These are phyloP conservation scores for Enteromius unitaeniatus DNA, from an alignment of 2,797 vertebrate genomes.

Conservation along the genomic window DNA sequence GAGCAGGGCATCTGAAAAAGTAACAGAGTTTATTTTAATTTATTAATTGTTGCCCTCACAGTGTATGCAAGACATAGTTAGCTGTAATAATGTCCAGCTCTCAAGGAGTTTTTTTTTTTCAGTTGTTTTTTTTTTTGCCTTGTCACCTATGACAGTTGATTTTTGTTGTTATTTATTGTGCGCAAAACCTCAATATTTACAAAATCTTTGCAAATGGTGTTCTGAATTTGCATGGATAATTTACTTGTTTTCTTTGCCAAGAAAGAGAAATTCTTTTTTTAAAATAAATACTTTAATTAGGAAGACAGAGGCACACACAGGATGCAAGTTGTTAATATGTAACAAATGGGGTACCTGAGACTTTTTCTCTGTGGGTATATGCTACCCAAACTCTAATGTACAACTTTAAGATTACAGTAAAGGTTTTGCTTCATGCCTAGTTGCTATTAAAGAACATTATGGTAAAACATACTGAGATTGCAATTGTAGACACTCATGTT, in stretches of 20 bases:
- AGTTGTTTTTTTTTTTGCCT: neutral
- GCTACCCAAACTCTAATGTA: conserved; percentile 6
- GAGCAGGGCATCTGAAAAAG: conserved; percentile 23
- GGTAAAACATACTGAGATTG: neutral
- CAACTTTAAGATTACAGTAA: conserved; percentile 3
- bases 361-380: conserved; percentile 1
- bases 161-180: conserved; percentile 34
- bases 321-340: neutral
- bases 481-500: conserved; percentile 7
- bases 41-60: conserved; percentile 8
- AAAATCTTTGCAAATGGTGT: neutral
- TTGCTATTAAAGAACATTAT: conserved; percentile 3
- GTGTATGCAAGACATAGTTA: conserved; percentile 1
- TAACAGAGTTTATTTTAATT: conserved; percentile 36
- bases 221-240: conserved; percentile 9
- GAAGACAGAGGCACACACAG: neutral
- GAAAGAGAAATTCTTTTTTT: conserved; percentile 11
- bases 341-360: neutral
- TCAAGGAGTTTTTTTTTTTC: neutral
- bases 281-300: neutral
- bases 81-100: conserved; percentile 37
- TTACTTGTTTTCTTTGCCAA: conserved; percentile 24
- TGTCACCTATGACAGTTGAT: conserved; percentile 1
- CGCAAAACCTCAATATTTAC: conserved; percentile 8
- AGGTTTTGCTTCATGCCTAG: neutral